Evolutionary conservation across 1,140 invertebrate species (phyloP).

Genomic region (Cotesia typhae): DNA sequence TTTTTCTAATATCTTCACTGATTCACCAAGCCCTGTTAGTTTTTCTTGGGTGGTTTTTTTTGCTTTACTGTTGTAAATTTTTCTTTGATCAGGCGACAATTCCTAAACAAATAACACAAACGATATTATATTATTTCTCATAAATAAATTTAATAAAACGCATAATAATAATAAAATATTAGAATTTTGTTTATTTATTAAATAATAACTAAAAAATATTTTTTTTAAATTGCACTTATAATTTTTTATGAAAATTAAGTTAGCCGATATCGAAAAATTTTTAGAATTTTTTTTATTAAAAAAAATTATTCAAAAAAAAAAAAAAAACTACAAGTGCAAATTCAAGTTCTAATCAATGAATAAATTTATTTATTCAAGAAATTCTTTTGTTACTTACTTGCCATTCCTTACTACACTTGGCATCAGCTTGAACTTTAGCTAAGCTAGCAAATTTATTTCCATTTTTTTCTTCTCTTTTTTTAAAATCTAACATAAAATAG

Average conservation of each 20-base stretch:
- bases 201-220: too few relatives aligned
- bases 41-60: slow-evolving; percentile 13
- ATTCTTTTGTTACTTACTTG: slow-evolving; percentile 17
- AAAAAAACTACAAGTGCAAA: too few relatives aligned
- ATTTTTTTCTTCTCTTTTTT: slow-evolving; percentile 53
- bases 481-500: slow-evolving; percentile 58
- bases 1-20: slow-evolving; percentile 8
- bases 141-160: not conserved
- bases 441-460: slow-evolving; percentile 53
- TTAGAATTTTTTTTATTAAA: too few relatives aligned
- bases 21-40: slow-evolving; percentile 17
- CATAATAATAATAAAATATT: too few relatives aligned
- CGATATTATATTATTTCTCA: not conserved
- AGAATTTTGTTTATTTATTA: too few relatives aligned
- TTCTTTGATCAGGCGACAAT: slow-evolving; percentile 10
- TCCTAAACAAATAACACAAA: slow-evolving; percentile 10
- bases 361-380: not conserved
- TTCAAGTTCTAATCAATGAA: too few relatives aligned
- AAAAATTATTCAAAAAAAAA: too few relatives aligned
- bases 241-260: too few relatives aligned
- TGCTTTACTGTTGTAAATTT: slow-evolving; percentile 18
- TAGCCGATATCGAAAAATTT: too few relatives aligned
- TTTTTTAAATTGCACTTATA: too few relatives aligned
- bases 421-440: slow-evolving; percentile 53
- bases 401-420: slow-evolving; percentile 40